Evolutionary conservation across 92 coral and sea anemone genomes (phyloP).

Genomic region (Paramuricea clavata): DNA sequence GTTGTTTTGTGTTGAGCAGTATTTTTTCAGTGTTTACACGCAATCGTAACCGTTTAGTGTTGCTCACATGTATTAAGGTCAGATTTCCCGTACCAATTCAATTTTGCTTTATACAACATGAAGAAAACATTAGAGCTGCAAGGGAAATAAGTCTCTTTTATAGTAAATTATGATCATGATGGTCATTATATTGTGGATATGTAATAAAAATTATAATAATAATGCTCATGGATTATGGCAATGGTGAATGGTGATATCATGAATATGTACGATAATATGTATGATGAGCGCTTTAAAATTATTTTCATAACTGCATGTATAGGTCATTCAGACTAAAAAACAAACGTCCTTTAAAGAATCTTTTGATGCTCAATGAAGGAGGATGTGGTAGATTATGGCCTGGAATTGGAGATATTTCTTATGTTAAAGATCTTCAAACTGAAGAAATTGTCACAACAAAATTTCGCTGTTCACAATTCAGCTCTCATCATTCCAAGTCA

Average conservation of each 20-base stretch:
- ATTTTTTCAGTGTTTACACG: neutral
- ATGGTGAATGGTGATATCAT: no score
- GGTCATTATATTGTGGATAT: no score
- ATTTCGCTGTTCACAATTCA: neutral
- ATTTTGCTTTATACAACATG: no score
- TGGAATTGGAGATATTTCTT: neutral
- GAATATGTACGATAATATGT: no score
- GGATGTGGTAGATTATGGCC: neutral
- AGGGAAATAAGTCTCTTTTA: neutral
- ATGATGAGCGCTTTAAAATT: no score
- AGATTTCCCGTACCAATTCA: no score
- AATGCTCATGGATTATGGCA: no score
- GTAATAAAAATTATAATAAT: no score
- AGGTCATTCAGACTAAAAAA: conserved; percentile 5
- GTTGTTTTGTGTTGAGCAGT: neutral
- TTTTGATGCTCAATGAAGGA: neutral
- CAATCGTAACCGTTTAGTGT: neutral
- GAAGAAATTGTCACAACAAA: conserved; percentile 8
- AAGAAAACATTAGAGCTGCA: no score
- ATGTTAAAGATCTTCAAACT: conserved; percentile 15
- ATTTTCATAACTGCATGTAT: no score
- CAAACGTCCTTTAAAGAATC: conserved; percentile 4
- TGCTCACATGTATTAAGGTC: neutral
- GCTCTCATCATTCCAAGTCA: neutral
- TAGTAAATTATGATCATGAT: no score